Evolutionary conservation across 2,797 vertebrate species (phyloP).

Genomic region (Thunnus albacares): DNA sequence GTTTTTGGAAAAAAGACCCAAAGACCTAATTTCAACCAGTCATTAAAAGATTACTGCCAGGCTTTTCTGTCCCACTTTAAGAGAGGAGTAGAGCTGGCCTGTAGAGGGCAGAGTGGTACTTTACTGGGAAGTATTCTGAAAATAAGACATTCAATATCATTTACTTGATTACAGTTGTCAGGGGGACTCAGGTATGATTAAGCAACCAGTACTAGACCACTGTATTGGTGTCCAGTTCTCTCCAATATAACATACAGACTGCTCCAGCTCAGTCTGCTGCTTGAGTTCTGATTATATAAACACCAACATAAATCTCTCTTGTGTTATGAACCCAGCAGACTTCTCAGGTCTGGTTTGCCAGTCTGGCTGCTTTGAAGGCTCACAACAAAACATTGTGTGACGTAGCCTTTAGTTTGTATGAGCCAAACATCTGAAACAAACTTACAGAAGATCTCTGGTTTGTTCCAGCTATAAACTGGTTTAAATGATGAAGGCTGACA

Average conservation of each 20-base stretch:
- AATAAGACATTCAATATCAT: not conserved
- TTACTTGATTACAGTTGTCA: constrained; percentile 18
- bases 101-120: constrained; percentile 39
- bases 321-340: not conserved
- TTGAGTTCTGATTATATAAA: not conserved
- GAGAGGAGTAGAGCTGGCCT: not conserved
- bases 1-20: not conserved
- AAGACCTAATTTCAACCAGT: not conserved
- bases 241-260: not conserved
- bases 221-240: not conserved
- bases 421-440: not conserved
- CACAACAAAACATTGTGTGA: not conserved
- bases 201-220: not conserved
- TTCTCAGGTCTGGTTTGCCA: not conserved
- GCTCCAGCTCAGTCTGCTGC: not conserved
- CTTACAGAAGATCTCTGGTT: not conserved
- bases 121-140: not conserved
- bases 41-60: not conserved
- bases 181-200: constrained; percentile 10
- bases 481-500: not conserved
- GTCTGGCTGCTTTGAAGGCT: not conserved
- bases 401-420: not conserved
- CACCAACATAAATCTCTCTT: not conserved
- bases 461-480: not conserved
- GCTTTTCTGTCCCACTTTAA: not conserved